A percentile compares a stretch with the other conserved stretches of the same genome.
Conservation (phyloP, 2,797 vertebrate species). For the Anniella stebbinsi region DNA sequence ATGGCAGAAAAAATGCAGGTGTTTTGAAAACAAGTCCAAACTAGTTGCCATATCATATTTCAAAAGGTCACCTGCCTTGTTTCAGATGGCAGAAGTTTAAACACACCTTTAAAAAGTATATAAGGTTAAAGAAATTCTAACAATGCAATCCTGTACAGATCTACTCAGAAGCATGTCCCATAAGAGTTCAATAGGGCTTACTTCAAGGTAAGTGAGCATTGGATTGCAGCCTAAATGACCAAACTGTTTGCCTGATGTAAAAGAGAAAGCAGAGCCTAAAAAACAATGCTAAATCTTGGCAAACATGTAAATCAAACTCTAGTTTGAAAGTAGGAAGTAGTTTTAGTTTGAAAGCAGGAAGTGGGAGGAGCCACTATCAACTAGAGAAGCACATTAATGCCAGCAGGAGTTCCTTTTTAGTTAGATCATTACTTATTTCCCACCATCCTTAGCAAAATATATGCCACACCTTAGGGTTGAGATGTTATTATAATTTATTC, state of each 20-base stretch:
- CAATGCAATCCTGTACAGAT: too few species aligned
- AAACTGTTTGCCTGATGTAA: background rate
- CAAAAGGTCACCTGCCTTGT: conserved; percentile 24
- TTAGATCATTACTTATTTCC: background rate
- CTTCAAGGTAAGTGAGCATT: too few species aligned
- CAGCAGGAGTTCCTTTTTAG: background rate
- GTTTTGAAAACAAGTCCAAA: conserved; percentile 26
- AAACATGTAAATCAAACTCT: background rate
- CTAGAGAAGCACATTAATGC: background rate
- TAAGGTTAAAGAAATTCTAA: conserved; percentile 1
- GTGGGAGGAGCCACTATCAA: background rate
- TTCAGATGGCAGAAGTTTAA: background rate
- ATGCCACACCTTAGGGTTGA: background rate
- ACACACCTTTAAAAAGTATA: background rate
- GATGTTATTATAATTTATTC: background rate
- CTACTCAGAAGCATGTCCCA: background rate
- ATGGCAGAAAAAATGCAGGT: conserved; percentile 11
- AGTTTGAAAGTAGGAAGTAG: background rate
- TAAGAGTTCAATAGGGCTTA: too few species aligned
- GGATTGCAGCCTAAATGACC: background rate
- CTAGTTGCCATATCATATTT: conserved; percentile 9
- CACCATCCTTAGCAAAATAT: background rate
- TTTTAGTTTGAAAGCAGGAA: background rate
- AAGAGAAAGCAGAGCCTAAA: background rate
- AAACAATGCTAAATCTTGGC: background rate